Base-by-base conservation (phyloP, 2,797 vertebrate genomes). In the Crocidura indochinensis region DNA sequence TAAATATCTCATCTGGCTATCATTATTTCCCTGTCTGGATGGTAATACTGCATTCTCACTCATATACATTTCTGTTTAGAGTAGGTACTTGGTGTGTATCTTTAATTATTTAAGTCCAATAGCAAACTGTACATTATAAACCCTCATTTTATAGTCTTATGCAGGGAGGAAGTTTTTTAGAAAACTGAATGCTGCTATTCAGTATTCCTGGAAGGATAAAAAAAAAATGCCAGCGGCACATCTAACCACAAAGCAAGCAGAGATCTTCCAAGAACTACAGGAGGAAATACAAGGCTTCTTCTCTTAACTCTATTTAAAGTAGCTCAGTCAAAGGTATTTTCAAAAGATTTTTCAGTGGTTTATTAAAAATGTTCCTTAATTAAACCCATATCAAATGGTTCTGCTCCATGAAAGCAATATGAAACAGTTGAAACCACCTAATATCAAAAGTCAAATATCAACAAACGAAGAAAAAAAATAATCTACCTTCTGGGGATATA, bases 221-320 rank as follows among this genome's bases (percentile, higher is more conserved):
- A 84, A 94, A 81, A 94, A 87, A 31, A 62, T 72, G 31, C 72
- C 62, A 90, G 67, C 24, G 47, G 64, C 79, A 68, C 20, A 51
- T 64, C 86, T 94, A 76, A 95, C 84, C 81, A 64, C 92, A 93
- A 44, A 90, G 46, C 94, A 29, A 69, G 17, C 74, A 95, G 65
- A 91, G 69, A 49, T 0, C 26, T 94, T 94, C 95, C 90, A 94
- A 93, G 64, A 90, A 51, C 87, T 88, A 60, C 44, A 96, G 90
- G 64, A 96, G 82, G 44, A 78, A 12, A 60, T 53, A 69, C 72
- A 69, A 47, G 20, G 14, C 65, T 91, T 62, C 84, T 24, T 62
- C 74, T 62, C 2, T 85, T 75, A 78, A 46, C 72, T 74, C 47
- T 17, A 60, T 72, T 12, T 73, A 86, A 88, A 22, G 31, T 26